Evolutionary conservation across 2,113 vertebrate species (phyloP).

Genomic region (Cisticola juncidis): DNA sequence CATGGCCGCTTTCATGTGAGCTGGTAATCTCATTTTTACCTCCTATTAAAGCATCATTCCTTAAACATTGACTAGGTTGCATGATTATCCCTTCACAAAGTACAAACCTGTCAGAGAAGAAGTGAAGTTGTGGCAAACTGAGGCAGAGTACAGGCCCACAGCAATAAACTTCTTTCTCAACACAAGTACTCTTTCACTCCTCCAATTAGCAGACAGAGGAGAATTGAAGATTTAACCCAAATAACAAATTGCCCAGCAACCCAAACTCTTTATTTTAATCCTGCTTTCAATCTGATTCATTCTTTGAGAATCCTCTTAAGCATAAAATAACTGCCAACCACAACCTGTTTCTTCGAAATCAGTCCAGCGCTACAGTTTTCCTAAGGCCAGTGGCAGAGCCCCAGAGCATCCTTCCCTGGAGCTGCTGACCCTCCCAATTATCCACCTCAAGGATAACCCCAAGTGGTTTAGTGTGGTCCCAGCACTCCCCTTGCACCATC

Average conservation of each 20-base stretch:
- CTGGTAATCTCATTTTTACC: not conserved
- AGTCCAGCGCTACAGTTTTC: rapidly evolving
- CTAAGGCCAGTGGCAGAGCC: not conserved
- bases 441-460: not conserved
- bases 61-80: not conserved
- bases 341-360: not conserved
- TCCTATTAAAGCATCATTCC: not conserved
- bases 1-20: not conserved
- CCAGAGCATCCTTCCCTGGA: not conserved
- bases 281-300: not conserved
- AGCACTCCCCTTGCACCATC: rapidly evolving
- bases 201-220: not conserved
- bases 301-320: not conserved
- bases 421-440: not conserved
- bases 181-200: not conserved
- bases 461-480: not conserved
- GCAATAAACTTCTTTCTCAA: not conserved
- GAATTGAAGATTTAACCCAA: not conserved
- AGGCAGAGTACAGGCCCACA: not conserved
- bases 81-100: not conserved
- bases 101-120: not conserved
- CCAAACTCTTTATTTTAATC: not conserved
- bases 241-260: not conserved
- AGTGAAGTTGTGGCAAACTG: not conserved
- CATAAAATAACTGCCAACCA: not conserved